Conservation (phyloP, 2,888 invertebrate genomes). For the Agrilus cyanescens region DNA sequence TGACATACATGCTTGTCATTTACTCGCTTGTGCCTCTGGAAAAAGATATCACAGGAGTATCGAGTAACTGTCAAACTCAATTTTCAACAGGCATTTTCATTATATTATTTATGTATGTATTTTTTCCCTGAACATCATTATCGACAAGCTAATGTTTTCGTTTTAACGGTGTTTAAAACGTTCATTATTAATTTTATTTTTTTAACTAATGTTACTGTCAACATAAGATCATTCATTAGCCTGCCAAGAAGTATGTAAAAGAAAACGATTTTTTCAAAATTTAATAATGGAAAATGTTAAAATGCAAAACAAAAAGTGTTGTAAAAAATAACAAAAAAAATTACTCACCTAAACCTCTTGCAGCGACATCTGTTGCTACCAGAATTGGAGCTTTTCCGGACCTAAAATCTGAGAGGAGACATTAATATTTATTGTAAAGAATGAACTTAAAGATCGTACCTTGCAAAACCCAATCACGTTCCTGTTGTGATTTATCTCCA, state of each 20-base stretch:
- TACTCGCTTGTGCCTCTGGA: conserved; percentile 38
- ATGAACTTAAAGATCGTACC: conserved; percentile 38
- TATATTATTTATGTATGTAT: too few species aligned
- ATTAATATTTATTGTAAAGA: neutral
- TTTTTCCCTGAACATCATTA: conserved; percentile 24
- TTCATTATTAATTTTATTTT: too few species aligned
- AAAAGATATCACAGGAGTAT: conserved; percentile 28
- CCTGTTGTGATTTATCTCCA: conserved; percentile 89
- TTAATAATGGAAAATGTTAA: neutral
- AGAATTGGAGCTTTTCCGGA: conserved; percentile 77
- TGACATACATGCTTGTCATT: conserved; percentile 31
- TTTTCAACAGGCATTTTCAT: conserved; percentile 16
- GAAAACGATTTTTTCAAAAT: neutral
- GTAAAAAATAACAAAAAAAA: conserved; percentile 8
- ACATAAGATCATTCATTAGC: neutral
- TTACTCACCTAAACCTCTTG: conserved; percentile 78
- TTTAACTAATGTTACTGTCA: too few species aligned
- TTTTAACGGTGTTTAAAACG: too few species aligned
- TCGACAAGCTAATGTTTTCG: conserved; percentile 28
- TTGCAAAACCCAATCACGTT: conserved; percentile 85
- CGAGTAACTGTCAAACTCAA: conserved; percentile 13
- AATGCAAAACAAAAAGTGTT: conserved; percentile 10
- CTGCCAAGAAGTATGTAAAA: conserved; percentile 1
- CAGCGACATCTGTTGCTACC: conserved; percentile 91
- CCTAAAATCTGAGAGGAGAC: conserved; percentile 59